Evolutionary conservation across 2,113 vertebrate genomes (phyloP), one percentile per base, ranked within the genome.

Genomic region (Silurus meridionalis): DNA sequence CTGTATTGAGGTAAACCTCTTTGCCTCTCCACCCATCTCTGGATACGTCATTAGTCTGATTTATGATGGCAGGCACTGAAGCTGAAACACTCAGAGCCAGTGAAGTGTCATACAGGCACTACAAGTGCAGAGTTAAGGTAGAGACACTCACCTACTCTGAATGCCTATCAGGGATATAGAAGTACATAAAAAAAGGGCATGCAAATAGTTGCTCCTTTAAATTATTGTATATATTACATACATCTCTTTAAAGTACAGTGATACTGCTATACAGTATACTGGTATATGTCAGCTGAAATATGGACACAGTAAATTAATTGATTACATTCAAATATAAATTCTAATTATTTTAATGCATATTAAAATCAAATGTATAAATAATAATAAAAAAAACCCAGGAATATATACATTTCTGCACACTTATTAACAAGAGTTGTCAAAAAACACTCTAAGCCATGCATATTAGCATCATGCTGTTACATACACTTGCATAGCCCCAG

Each of bases 391-490:
- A 93, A 91, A 92, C 91, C 91, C 91, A 91, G 92, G 89, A 93
- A 92, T 89, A 93, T 91, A 92, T 90, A 89, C 90, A 89, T 82
- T 90, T 82, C 85, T 88, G 87, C 89, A 92, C 85, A 91, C 90
- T 93, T 92, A 94, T 94, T 92, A 94, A 88, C 86, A 91, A 92
- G 92, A 93, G 92, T 94, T 94, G 91, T 92, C 92, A 94, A 94
- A 94, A 15, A 75, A 75, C 19, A 52, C 13, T 25, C 23, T 78
- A 92, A 94, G 91, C 91, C 92, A 93, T 89, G 87, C 90, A 93
- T 93, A 94, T 94, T 92, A 95, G 93, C 91, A 87, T 92, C 93
- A 94, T 92, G 93, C 92, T 94, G 93, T 92, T 95, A 92, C 90
- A 91, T 37, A 37, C 52, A 57, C 53, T 25, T 78, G 52, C 13